A percentile compares a stretch with the other conserved stretches of the same genome.
Conservation (phyloP, 2,888 invertebrate genomes). For the Troglohyphantes excavatus region DNA sequence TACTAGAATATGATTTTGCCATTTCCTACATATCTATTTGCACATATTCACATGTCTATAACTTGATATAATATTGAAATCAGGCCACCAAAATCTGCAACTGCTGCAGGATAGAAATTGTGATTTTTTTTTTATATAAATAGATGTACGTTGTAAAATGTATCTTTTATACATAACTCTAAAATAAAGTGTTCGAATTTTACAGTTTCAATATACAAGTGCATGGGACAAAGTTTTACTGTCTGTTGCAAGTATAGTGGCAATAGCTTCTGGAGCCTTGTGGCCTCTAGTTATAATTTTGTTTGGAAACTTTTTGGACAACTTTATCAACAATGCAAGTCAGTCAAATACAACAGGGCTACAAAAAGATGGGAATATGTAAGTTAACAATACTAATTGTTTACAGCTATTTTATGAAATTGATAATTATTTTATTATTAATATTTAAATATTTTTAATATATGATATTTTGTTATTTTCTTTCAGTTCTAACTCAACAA, state of each 20-base stretch:
- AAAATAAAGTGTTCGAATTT: too few relatives aligned
- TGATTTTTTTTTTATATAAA: too few relatives aligned
- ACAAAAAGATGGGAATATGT: neutral
- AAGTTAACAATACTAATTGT: neutral
- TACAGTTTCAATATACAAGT: conserved; percentile 60
- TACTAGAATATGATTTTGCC: too few relatives aligned
- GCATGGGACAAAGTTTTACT: conserved; percentile 37
- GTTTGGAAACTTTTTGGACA: conserved; percentile 34
- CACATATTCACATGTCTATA: too few relatives aligned
- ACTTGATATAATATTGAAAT: too few relatives aligned
- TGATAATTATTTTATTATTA: neutral
- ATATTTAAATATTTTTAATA: neutral
- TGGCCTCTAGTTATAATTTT: conserved; percentile 40
- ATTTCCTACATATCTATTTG: too few relatives aligned
- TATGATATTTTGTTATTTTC: neutral
- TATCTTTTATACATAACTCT: too few relatives aligned
- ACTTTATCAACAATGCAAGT: conserved; percentile 18
- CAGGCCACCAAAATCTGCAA: too few relatives aligned
- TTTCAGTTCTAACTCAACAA: conserved; percentile 11
- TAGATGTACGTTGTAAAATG: too few relatives aligned
- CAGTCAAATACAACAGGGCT: neutral
- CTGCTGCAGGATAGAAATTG: too few relatives aligned
- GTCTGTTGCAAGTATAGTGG: conserved; percentile 13
- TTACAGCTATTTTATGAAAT: neutral
- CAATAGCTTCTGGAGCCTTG: conserved; percentile 26